phyloP scores from a whole-genome alignment of 92 coral and sea anemone species.

The Epizoanthus ramosus region DNA sequence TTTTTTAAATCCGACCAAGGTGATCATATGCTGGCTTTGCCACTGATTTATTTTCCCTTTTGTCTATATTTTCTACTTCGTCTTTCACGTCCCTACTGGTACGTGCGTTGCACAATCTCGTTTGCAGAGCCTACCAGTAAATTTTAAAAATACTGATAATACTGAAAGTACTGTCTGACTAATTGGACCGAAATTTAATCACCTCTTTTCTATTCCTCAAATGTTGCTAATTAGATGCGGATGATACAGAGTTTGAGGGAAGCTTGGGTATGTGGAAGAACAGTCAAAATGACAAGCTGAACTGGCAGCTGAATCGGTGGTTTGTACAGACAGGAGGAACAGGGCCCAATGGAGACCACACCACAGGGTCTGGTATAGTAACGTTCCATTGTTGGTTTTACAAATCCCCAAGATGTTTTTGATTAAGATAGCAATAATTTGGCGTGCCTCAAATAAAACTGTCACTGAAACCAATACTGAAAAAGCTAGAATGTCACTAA shows the following conservation, averaged over 20 bases:
- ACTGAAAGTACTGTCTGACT: too few relatives aligned
- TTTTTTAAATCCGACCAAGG: too few relatives aligned
- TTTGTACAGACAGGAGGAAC: constrained; percentile 42
- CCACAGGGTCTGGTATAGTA: constrained; percentile 19
- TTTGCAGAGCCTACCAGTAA: too few relatives aligned
- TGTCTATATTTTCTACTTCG: too few relatives aligned
- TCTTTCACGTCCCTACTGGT: too few relatives aligned
- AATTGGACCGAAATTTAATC: neutral
- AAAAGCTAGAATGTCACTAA: too few relatives aligned
- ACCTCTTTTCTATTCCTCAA: neutral
- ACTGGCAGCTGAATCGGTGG: constrained; percentile 42
- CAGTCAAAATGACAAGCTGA: constrained; percentile 17
- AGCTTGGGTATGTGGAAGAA: constrained; percentile 51
- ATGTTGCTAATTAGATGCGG: constrained; percentile 10
- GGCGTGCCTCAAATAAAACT: neutral
- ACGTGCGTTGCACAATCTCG: too few relatives aligned
- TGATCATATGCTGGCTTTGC: too few relatives aligned
- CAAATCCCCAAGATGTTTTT: neutral
- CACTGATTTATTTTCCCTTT: too few relatives aligned
- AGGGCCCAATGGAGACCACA: constrained; percentile 60
- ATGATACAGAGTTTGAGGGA: constrained; percentile 53
- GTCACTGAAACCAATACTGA: too few relatives aligned
- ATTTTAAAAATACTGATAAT: too few relatives aligned
- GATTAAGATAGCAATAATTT: neutral
- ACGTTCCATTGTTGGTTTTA: neutral